phyloP scores from a whole-genome alignment of 2,797 vertebrate species.

The Falco concolor region DNA sequence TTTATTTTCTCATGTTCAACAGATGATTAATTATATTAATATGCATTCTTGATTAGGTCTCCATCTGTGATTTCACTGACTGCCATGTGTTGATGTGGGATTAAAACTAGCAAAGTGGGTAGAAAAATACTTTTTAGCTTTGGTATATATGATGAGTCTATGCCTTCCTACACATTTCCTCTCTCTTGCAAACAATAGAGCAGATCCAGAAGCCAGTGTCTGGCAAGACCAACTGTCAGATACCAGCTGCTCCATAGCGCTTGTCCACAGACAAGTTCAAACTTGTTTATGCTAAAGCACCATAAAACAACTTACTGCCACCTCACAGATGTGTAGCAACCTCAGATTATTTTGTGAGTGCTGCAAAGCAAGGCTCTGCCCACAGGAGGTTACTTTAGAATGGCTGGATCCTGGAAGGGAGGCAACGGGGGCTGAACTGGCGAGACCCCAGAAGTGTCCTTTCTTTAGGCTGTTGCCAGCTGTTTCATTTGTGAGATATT shows the following conservation, averaged over 20 bases:
- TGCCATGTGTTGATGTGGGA: neutral
- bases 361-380: neutral
- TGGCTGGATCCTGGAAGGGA: neutral
- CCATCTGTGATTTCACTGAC: neutral
- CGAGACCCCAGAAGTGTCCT: neutral
- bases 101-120: neutral
- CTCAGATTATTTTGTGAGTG: neutral
- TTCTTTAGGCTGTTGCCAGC: neutral
- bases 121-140: neutral
- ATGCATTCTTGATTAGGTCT: neutral
- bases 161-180: neutral
- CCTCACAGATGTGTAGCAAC: neutral
- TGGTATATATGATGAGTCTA: neutral
- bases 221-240: neutral
- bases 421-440: neutral
- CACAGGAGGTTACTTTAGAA: neutral
- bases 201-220: neutral
- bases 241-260: accelerated
- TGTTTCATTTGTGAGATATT: neutral
- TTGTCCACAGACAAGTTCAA: neutral
- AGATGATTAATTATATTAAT: neutral
- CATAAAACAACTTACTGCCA: neutral
- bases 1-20: neutral
- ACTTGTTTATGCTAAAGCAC: neutral
- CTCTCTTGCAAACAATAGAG: neutral